Base-by-base conservation (phyloP, 2,888 invertebrate species). In the Caenorhabditis angaria region DNA sequence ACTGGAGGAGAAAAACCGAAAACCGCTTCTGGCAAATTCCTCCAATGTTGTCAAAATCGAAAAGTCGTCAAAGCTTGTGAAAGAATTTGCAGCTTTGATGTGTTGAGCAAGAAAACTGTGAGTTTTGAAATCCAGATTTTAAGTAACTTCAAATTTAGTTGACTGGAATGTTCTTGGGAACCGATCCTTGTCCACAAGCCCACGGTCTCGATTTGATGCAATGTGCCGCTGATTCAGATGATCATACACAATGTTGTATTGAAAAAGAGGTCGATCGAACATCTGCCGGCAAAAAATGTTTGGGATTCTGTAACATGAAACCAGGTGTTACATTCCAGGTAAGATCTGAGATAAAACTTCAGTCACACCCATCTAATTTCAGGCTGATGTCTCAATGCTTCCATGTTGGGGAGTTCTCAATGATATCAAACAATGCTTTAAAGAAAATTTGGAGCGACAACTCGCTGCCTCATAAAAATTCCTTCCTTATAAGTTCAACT, bases 141-240 rank as follows among this genome's bases (percentile, higher is more conserved):
- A n/a, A n/a, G n/a, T n/a, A n/a, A n/a, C n/a, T n/a, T n/a, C n/a
- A 8, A 48, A 48, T 81, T 55, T 65, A 83, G 80, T 57, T 84
- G 60, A 86, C 84, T 8, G 84, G 78, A 48, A 85, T 85, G 85
- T 85, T 85, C 77, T 72, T 85, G 27, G 86, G 86, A 20, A 81
- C 85, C 12, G 86, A 85, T 70, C 78, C 84, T 20, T 85, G 86
- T 51, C 86, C 86, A 14, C 85, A 85, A 68, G 60, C 68, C 20
- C 60, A 80, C 58, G 86, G 86, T 0, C 68, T 80, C 47, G 83
- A 82, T 55, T 69, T 85, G 57, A 79, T 85, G 61, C 67, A 81
- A 48, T 85, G 86, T 51, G 86, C 85, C 22, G 86, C 86, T 10
- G 82, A 85, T 32, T 80, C 72, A 28, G 67, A 72, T n/a, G 84